Percentiles rank a stretch among this genome's conserved stretches.
Conservation (phyloP, 2,113 vertebrate genomes). For the Nannobrachium achirus region DNA sequence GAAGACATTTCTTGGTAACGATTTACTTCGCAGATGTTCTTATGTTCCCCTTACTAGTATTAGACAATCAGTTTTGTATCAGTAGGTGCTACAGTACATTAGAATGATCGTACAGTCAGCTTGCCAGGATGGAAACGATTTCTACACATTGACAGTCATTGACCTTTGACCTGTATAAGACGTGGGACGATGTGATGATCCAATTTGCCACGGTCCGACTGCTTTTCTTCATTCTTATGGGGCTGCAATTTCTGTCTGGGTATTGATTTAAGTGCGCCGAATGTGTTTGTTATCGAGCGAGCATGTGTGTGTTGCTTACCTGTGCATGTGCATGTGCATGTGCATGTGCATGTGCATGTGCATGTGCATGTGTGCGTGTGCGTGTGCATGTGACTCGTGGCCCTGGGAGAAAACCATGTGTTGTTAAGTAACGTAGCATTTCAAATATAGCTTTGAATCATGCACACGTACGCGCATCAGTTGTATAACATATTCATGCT, state of each 20-base stretch:
- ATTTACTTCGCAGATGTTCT: too few species aligned
- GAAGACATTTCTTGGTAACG: too few species aligned
- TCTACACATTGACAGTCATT: constrained; percentile 36
- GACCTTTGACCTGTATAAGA: constrained; percentile 20
- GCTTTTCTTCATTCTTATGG: constrained; percentile 16
- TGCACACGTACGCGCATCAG: constrained; percentile 39
- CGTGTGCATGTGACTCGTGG: constrained; percentile 9
- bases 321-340: neutral
- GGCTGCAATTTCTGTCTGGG: constrained; percentile 24
- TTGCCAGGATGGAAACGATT: too few species aligned
- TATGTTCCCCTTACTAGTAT: too few species aligned
- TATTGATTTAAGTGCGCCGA: constrained; percentile 36
- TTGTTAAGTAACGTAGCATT: constrained; percentile 35
- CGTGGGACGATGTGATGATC: constrained; percentile 24
- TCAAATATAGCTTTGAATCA: constrained; percentile 49
- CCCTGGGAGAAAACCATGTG: constrained; percentile 33
- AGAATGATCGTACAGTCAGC: too few species aligned
- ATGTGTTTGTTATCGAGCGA: neutral
- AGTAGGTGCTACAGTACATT: too few species aligned
- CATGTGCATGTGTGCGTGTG: constrained; percentile 20
- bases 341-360: constrained; percentile 5
- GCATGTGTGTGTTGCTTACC: neutral
- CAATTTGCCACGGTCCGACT: neutral
- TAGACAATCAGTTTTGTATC: too few species aligned
- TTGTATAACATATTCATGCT: constrained; percentile 59